Evolutionary conservation across 2,797 vertebrate genomes (phyloP), one percentile per base, ranked within the genome.

Genomic region (Poliocrania exsul): DNA sequence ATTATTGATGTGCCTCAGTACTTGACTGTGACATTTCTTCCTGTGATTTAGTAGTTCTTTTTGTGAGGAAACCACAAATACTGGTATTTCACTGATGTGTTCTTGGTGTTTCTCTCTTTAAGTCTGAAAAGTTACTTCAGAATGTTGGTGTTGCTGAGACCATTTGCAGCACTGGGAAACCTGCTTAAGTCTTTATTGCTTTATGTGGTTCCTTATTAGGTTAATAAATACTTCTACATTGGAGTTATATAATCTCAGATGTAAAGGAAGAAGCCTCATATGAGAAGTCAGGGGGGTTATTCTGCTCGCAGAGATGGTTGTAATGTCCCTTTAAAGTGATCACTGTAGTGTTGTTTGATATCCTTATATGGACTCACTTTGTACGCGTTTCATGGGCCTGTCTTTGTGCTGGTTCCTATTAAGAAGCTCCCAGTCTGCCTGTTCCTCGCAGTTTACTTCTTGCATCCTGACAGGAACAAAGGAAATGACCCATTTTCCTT

Each of bases 401-500:
- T 77, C 73, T 91, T 95, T 96, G 91, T 92, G 80, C 91, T 87
- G 20, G 42, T 49, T 66, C 47, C 66, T 57, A 61, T 62, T 93
- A 87, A 96, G 96, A 95, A 97, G 95, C 88, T 96, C 67, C 70
- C 91, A 86, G 80, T 56, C 81, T 61, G 87, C 74, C 69, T 80
- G 66, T 58, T 94, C 62, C 86, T 91, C 81, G 81, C 87, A 84
- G 93, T 97, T 97, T 95, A 95, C 81, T 96, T 96, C 93, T 97
- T 93, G 72, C 95, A 96, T 97, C 97, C 97, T 96, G 92, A 72
- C 90, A 93, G 75, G 88, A 96, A 85, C 92, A 94, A 88, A 97
- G 97, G 97, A 97, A 97, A 94, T 97, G 95, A 96, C 85, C 94
- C 95, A 72, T 92, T 95, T 97, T 97, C 97, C 97, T 97, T 97